Evolutionary conservation across 2,113 vertebrate genomes (phyloP), one percentile per base, ranked within the genome.

Genomic region (Pteropus alecto): DNA sequence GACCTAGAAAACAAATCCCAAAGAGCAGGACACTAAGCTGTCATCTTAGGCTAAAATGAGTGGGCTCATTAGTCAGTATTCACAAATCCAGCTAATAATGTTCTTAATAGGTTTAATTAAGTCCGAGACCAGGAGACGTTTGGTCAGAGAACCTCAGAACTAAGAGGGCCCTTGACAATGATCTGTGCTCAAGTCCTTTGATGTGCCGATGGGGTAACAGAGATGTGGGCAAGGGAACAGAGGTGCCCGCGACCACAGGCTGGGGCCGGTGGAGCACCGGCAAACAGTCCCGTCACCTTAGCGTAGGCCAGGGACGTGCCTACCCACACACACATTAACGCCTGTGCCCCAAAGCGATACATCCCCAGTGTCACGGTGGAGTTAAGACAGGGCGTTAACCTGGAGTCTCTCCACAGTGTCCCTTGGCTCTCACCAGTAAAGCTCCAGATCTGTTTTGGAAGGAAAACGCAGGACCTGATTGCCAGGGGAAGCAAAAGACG

Each of bases 1-100:
- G 81, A 82, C 48, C 74, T 38, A 86, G 70, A 93, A 94, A 76
- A 93, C 54, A 93, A 97, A 90, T 7, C 26, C 61, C 5, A 2
- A 82, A 87, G 95, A 81, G n/a, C 89, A 96, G 96, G 87, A 95
- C 96, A 97, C 93, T 78, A 96, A 93, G 63, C 73, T 81, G 24
- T 92, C 51, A 28, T 24, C n/a, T 83, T 43, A 51, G 38, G n/a
- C 82, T 79, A 56, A 90, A 84, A 77, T 0, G 93, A 78, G 60
- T 2, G 19, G 43, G 73, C 4, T 79, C 60, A 28, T 92, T 65
- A 93, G 41, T 54, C 91, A 35, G 81, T 92, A 86, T 61, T 93
- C 48, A 33, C 41, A 77, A 68, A 95, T 51, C 22, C 74, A 78
- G 61, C 28, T 67, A 38, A 15, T 7, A 97, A 73, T 22, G 35